Evolutionary conservation across 2,888 invertebrate genomes (phyloP), one percentile per base, ranked within the genome.

Genomic region (Cancer borealis): DNA sequence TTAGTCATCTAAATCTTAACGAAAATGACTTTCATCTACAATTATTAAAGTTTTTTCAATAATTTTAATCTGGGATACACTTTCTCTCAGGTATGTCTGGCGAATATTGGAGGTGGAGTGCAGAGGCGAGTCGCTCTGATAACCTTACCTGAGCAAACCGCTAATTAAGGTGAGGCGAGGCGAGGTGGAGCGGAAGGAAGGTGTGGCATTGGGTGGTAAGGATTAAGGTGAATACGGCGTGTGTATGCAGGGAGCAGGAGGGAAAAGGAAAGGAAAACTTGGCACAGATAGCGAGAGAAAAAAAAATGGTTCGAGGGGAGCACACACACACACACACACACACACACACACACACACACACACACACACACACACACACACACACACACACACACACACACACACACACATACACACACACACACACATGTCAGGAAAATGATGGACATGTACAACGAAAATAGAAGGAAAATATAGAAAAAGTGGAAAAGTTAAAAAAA

Each of bases 391-490:
- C 84, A 84, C 84, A 84, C 84, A 88, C 21, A 88, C 88, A 88
- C 88, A 88, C 45, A 45, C 88, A 88, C 88, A 88, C 88, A 45
- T 46, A 46, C 14, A 46, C 84, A 84, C 88, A 88, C 88, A 88
- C 88, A 45, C 45, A 14, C 88, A 30, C 46, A 88, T 10, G 14
- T 45, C n/a, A 88, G 88, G 45, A 39, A 88, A 88, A 88, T 12
- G 14, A 12, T 21, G 21, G 8, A 26, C 12, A 39, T 26, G 84
- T 84, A 84, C n/a, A 26, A 87, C 30, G 21, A 87, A 14, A 87
- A 87, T n/a, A 26, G 14, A 30, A 30, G 4, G n/a, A 26, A 6
- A 79, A 79, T n/a, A 8, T 79, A 14, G 8, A 30, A 79, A 49
- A 49, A 49, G 12, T 45, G 17, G 45, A 45, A 88, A 39, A 17